Evolutionary conservation across 1,140 invertebrate genomes (phyloP).

Genomic region (Danaus plexippus): DNA sequence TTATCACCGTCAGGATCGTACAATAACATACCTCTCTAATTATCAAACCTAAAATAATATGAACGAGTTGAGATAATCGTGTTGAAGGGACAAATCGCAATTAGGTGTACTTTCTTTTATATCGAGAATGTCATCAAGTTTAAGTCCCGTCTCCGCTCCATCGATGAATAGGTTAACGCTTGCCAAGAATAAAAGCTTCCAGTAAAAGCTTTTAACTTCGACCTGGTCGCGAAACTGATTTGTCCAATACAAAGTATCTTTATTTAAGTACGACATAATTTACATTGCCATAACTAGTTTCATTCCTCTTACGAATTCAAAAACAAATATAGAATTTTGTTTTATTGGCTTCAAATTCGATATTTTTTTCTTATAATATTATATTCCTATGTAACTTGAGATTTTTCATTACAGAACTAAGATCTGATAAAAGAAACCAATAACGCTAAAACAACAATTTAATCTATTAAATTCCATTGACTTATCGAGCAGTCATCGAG

Average conservation of each 20-base stretch:
- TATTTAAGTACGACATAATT: no score
- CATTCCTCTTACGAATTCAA: not conserved
- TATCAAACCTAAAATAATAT: no score
- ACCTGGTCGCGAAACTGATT: constrained; percentile 10
- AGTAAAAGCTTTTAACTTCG: constrained; percentile 15
- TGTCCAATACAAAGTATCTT: constrained; percentile 1
- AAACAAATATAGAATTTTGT: no score
- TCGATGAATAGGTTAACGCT: constrained; percentile 13
- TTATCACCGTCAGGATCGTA: no score
- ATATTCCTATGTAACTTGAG: no score
- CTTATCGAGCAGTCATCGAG: constrained; percentile 14
- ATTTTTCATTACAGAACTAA: no score
- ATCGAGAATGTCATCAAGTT: constrained; percentile 11
- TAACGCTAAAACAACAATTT: constrained; percentile 1
- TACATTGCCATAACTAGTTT: not conserved
- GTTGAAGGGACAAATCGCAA: constrained; percentile 8
- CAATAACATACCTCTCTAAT: no score
- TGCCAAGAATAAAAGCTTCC: constrained; percentile 14
- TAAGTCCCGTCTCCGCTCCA: constrained; percentile 7
- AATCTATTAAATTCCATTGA: constrained; percentile 8
- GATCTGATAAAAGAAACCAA: constrained; percentile 6
- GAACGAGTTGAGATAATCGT: no score
- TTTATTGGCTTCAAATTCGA: no score
- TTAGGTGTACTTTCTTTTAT: constrained; percentile 9
- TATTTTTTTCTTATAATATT: no score